These are phyloP conservation scores for Ameiurus melas DNA, from an alignment of 2,113 vertebrate genomes.

Conservation along the genomic window DNA sequence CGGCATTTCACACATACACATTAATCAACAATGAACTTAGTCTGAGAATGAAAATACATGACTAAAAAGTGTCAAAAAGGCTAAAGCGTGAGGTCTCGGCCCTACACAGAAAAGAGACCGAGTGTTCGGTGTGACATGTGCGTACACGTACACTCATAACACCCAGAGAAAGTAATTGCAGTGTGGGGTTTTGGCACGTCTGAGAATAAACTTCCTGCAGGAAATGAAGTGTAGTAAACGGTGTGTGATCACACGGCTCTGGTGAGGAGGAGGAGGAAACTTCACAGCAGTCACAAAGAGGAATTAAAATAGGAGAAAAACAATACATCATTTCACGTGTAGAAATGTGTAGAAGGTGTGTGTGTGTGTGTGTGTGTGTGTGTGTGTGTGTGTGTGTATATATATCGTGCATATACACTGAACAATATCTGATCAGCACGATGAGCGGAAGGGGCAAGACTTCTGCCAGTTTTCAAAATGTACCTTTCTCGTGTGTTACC, in stretches of 20 bases:
- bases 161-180: slow-evolving; percentile 3
- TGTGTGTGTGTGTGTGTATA: background rate
- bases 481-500: too few relatives aligned
- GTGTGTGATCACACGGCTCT: background rate
- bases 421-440: too few relatives aligned
- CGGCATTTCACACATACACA: background rate
- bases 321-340: background rate
- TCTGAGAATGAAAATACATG: background rate
- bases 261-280: background rate
- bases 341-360: background rate
- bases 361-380: slow-evolving; percentile 11
- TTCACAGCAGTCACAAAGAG: background rate
- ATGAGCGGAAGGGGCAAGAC: too few relatives aligned
- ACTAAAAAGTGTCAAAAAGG: too few relatives aligned
- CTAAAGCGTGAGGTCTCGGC: background rate
- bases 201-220: slow-evolving; percentile 34
- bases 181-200: slow-evolving; percentile 27
- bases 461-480: too few relatives aligned
- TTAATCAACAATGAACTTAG: background rate
- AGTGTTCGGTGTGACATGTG: background rate
- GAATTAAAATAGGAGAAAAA: background rate
- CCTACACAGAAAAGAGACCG: background rate
- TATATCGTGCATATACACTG: too few relatives aligned
- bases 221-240: slow-evolving; percentile 24
- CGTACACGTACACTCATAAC: background rate